phyloP scores from a whole-genome alignment of 2,888 invertebrate genomes.

The Dryocosmus kuriphilus region DNA sequence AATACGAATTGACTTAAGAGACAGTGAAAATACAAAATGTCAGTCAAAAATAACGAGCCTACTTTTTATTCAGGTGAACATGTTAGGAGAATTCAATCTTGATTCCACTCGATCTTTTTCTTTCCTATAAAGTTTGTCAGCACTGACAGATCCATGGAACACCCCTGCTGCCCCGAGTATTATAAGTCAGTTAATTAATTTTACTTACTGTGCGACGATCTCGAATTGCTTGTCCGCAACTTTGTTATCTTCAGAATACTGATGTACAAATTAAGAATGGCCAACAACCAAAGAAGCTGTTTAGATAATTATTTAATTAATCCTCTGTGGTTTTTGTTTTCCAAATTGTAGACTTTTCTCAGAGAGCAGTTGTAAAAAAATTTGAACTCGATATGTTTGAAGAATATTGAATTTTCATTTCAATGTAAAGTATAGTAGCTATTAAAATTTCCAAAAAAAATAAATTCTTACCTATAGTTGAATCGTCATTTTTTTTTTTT shows the following conservation, averaged over 20 bases:
- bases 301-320: neutral
- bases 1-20: slow-evolving; percentile 26
- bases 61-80: slow-evolving; percentile 8
- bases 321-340: neutral
- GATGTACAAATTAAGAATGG: slow-evolving; percentile 3
- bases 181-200: slow-evolving; percentile 37
- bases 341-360: neutral
- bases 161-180: slow-evolving; percentile 29
- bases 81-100: slow-evolving; percentile 18
- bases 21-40: slow-evolving; percentile 25
- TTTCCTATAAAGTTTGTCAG: slow-evolving; percentile 28
- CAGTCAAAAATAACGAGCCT: slow-evolving; percentile 33
- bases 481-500: no score
- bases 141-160: slow-evolving; percentile 23
- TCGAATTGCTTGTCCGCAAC: slow-evolving; percentile 28
- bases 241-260: slow-evolving; percentile 31
- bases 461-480: no score
- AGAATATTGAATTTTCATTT: no score
- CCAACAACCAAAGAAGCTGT: neutral
- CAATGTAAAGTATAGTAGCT: no score
- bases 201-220: slow-evolving; percentile 31
- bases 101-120: slow-evolving; percentile 30
- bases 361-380: no score
- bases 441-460: no score
- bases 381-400: no score